Evolutionary conservation across 1,140 invertebrate genomes (phyloP), one percentile per base, ranked within the genome.

Genomic region (Copidosoma floridanum): DNA sequence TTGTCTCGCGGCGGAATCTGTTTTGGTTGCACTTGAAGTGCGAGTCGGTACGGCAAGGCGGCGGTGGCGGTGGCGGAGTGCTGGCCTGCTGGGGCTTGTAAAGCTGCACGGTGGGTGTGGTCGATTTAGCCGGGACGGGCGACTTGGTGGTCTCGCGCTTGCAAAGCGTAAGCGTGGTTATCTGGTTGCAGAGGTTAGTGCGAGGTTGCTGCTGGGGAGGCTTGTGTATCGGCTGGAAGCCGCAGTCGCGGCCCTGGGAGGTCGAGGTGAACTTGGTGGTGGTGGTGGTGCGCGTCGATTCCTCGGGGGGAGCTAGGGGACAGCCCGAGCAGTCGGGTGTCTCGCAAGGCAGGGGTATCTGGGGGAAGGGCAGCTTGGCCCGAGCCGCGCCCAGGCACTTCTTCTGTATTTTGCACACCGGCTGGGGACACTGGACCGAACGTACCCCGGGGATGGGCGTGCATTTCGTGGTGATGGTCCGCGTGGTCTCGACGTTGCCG

Each of bases 171-270:
- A 79, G 67, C 32, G 61, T 71, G 68, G 71, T 46, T 69, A 80
- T 76, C 70, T 80, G 78, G 56, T 70, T 76, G 56, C 73, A 72
- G 16, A 80, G 65, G 32, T 79, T 80, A 77, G 78, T 80, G 62
- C 71, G 71, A 61, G 74, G 75, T 62, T 75, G 73, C 38, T 69
- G 70, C 29, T 71, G 71, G n/a, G n/a, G n/a, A 61, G 74, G 75
- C 62, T 77, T 75, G 52, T 71, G 72, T 29, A 77, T 74, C 3
- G 76, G 74, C 26, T 76, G 61, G 57, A 76, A 76, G 40, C 69
- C 53, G 37, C 66, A 58, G 12, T 65, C 56, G 14, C 65, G 57
- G 14, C 32, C 18, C 6, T 60, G 32, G 4, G 60, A 43, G 18
- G 38, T 40, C 3, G 32, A 40, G 14, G 18, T 46, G 37, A 44